phyloP scores from a whole-genome alignment of 2,888 invertebrate genomes.

The Mimas tiliae region DNA sequence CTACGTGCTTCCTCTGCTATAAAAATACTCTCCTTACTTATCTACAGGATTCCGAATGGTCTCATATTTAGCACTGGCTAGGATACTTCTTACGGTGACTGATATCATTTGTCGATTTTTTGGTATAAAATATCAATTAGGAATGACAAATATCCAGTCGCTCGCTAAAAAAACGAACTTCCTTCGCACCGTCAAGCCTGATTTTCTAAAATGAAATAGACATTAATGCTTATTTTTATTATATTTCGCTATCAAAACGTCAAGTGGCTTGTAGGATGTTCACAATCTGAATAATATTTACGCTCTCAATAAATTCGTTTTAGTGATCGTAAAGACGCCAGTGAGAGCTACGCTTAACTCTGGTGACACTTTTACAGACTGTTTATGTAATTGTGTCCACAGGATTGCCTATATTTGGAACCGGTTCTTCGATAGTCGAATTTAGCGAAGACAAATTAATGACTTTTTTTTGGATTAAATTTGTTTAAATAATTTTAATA shows the following conservation, averaged over 20 bases:
- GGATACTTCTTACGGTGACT: too few species aligned
- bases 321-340: slow-evolving; percentile 36
- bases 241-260: slow-evolving; percentile 16
- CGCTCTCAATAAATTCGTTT: slow-evolving; percentile 40
- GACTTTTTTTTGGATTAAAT: neutral
- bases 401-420: slow-evolving; percentile 46
- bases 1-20: too few species aligned
- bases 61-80: too few species aligned
- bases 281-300: slow-evolving; percentile 27
- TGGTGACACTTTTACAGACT: slow-evolving; percentile 49
- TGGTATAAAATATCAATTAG: neutral
- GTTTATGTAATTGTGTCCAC: slow-evolving; percentile 48
- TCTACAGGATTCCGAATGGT: too few species aligned
- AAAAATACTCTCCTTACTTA: too few species aligned
- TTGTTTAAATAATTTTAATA: too few species aligned
- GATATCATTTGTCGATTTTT: too few species aligned
- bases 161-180: neutral
- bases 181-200: neutral
- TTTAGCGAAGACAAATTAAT: slow-evolving; percentile 15
- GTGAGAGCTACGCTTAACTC: slow-evolving; percentile 40
- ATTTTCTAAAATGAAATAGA: neutral
- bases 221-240: slow-evolving; percentile 9
- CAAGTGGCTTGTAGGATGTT: slow-evolving; percentile 15
- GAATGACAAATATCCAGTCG: neutral
- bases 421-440: slow-evolving; percentile 32